Evolutionary conservation across 92 coral and sea anemone species (phyloP).

Genomic region (Palythoa grandis): DNA sequence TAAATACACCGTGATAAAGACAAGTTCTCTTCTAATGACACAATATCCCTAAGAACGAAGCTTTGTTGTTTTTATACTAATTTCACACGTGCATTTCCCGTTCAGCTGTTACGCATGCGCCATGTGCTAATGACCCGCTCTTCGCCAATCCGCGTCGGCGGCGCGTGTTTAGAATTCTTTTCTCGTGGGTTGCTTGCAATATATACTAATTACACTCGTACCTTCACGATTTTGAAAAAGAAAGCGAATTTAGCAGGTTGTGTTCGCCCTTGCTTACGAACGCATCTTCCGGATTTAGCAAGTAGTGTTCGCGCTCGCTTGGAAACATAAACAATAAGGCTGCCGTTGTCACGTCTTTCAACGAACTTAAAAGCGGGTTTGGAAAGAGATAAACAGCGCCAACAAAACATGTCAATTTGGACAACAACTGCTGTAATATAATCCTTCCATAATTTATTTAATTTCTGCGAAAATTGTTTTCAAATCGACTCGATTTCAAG

Average conservation of each 20-base stretch:
- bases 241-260: slow-evolving; percentile 36
- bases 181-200: slow-evolving; percentile 93
- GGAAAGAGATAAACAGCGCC: not conserved
- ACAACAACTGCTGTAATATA: slow-evolving; percentile 57
- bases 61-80: slow-evolving; percentile 99
- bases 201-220: slow-evolving; percentile 91
- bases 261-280: slow-evolving; percentile 12
- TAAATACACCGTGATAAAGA: slow-evolving; percentile 92
- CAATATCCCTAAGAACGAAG: slow-evolving; percentile 99
- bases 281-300: slow-evolving; percentile 11
- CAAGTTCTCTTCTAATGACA: slow-evolving; percentile 93
- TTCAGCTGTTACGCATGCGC: slow-evolving; percentile 95
- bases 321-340: not conserved
- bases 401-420: slow-evolving; percentile 7
- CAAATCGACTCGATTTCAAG: slow-evolving; percentile 36
- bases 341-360: not conserved
- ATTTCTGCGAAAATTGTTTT: slow-evolving; percentile 60
- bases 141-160: slow-evolving; percentile 93
- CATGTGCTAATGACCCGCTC: slow-evolving; percentile 69
- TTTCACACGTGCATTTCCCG: slow-evolving; percentile 99
- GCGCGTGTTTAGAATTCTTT: slow-evolving; percentile 99
- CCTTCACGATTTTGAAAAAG: slow-evolving; percentile 82
- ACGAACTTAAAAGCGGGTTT: not conserved
- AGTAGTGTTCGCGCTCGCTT: slow-evolving; percentile 1
- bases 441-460: slow-evolving; percentile 84